Conservation (phyloP, 2,113 vertebrate species). For the Excalfactoria chinensis region DNA sequence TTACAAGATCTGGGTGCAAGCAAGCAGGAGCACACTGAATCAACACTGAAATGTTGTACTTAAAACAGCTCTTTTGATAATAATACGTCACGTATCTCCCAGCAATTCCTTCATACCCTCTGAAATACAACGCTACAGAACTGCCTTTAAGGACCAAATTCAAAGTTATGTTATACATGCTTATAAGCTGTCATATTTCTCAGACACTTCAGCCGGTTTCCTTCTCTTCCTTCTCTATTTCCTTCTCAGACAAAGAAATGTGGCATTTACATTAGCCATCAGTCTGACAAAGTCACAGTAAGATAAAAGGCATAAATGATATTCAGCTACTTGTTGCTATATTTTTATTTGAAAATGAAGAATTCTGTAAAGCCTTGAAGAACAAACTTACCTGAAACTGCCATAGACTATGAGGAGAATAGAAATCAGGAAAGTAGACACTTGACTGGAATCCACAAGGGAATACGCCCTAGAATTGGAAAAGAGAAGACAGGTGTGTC, state of each 20-base stretch:
- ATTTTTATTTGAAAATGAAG: neutral
- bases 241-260: neutral
- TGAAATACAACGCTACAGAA: neutral
- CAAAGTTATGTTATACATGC: neutral
- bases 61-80: neutral
- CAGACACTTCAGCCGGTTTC: neutral
- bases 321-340: neutral
- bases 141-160: neutral
- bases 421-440: slow-evolving; percentile 97
- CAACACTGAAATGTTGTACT: neutral
- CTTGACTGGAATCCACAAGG: slow-evolving; percentile 99
- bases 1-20: neutral
- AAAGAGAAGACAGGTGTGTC: slow-evolving; percentile 24
- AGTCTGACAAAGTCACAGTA: neutral
- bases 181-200: neutral
- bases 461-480: slow-evolving; percentile 92
- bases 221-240: neutral
- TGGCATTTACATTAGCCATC: neutral
- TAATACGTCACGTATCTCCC: neutral
- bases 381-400: slow-evolving; percentile 84
- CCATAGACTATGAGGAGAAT: slow-evolving; percentile 88
- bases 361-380: neutral
- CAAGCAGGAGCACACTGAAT: neutral
- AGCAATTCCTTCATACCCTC: neutral
- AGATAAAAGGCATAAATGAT: neutral